phyloP scores from a whole-genome alignment of 64 coral and sea anemone genomes.

The Montipora capricornis region DNA sequence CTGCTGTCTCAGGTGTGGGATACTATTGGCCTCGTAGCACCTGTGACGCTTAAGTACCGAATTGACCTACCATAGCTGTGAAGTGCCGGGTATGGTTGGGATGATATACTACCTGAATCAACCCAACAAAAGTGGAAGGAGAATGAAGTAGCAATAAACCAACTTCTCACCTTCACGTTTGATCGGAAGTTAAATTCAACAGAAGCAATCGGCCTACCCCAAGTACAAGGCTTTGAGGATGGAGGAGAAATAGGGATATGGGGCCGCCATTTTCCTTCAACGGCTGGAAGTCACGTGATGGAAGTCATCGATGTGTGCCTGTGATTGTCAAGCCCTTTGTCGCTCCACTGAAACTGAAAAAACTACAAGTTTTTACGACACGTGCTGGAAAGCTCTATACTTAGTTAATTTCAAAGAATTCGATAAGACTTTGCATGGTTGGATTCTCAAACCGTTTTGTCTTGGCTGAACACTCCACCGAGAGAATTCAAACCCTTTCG shows the following conservation, averaged over 20 bases:
- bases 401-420: conserved; percentile 35
- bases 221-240: conserved; percentile 52
- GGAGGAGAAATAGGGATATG: conserved; percentile 41
- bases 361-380: conserved; percentile 47
- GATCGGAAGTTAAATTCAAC: conserved; percentile 14
- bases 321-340: conserved; percentile 67
- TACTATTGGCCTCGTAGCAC: conserved; percentile 22
- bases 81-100: conserved; percentile 44
- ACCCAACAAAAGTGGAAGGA: conserved; percentile 23
- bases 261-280: conserved; percentile 45
- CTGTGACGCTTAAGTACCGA: conserved; percentile 35
- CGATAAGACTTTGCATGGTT: conserved; percentile 36
- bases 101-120: conserved; percentile 13
- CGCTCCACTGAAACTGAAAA: conserved; percentile 65
- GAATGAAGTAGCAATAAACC: conserved; percentile 39
- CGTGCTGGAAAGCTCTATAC: conserved; percentile 17
- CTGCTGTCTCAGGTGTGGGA: conserved; percentile 46
- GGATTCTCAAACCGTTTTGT: conserved; percentile 61
- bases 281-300: conserved; percentile 51
- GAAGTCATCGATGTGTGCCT: conserved; percentile 6
- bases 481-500: conserved; percentile 69
- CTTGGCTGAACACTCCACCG: conserved; percentile 64
- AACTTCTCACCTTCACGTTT: conserved; percentile 14
- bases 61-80: conserved; percentile 63
- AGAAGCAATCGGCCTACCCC: conserved; percentile 12